Evolutionary conservation across 2,888 invertebrate species (phyloP).

Genomic region (Clunio marinus): DNA sequence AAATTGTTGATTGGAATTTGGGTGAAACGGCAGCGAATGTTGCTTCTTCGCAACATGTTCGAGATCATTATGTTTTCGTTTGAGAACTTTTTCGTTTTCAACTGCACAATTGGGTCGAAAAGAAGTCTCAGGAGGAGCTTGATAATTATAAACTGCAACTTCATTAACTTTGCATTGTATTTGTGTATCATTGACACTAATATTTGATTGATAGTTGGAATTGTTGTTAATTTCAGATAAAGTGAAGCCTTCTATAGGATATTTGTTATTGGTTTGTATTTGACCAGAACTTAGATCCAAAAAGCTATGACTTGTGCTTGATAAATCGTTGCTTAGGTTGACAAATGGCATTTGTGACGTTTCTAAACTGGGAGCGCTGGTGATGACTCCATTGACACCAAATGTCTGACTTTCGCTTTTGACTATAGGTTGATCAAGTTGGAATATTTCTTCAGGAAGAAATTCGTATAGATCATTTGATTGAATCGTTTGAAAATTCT

Average conservation of each 20-base stretch:
- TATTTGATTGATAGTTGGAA: neutral
- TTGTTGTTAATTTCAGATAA: constrained; percentile 23
- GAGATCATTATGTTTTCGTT: neutral
- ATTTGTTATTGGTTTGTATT: constrained; percentile 8
- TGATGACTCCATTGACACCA: neutral
- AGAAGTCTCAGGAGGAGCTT: neutral
- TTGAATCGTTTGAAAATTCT: neutral
- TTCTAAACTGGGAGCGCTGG: neutral
- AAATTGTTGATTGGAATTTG: neutral
- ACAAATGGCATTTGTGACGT: neutral
- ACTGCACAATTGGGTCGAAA: neutral
- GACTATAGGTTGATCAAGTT: constrained; percentile 64
- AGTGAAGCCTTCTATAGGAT: neutral
- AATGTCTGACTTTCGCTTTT: constrained; percentile 9
- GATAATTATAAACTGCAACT: neutral
- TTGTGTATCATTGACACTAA: neutral
- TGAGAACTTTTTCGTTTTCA: constrained; percentile 2
- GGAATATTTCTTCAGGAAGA: constrained; percentile 74
- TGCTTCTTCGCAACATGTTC: neutral
- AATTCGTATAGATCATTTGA: constrained; percentile 57
- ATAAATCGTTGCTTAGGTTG: neutral
- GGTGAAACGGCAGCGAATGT: neutral
- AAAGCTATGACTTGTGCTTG: neutral
- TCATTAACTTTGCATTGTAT: neutral
- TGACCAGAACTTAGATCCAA: constrained; percentile 26